Percentiles rank a stretch among this genome's conserved stretches.
phyloP scores from a whole-genome alignment of 1,140 invertebrate species.

The Heterodera carotae region DNA sequence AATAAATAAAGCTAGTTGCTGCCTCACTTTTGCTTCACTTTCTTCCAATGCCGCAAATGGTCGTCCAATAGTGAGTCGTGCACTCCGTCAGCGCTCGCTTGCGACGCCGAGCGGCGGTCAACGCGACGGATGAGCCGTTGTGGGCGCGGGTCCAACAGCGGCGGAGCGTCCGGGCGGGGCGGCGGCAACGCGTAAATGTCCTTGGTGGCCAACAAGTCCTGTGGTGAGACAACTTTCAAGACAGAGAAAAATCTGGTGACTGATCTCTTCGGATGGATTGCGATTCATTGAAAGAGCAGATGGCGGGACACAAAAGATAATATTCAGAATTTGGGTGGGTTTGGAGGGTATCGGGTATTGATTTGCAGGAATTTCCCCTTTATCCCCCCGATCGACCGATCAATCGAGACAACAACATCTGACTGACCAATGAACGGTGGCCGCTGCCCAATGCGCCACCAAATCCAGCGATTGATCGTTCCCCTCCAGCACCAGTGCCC shows the following conservation, averaged over 20 bases:
- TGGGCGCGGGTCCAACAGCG: constrained; percentile 41
- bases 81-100: background rate
- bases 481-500: no score
- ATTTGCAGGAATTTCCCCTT: no score
- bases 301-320: no score
- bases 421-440: background rate
- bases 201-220: constrained; percentile 55
- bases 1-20: background rate
- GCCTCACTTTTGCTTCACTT: constrained; percentile 49
- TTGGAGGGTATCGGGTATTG: no score
- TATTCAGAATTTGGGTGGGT: no score
- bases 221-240: background rate
- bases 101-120: background rate
- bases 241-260: background rate
- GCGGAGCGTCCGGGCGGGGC: constrained; percentile 29
- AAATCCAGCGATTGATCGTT: background rate
- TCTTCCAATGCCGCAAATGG: constrained; percentile 47
- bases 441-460: background rate
- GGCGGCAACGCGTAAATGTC: constrained; percentile 45
- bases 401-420: background rate
- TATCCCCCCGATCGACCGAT: no score
- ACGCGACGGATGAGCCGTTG: constrained; percentile 30
- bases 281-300: no score
- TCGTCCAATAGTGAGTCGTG: constrained; percentile 35
- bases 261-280: no score